Base-by-base conservation (phyloP, 2,797 vertebrate species). In the Xenops minutus region DNA sequence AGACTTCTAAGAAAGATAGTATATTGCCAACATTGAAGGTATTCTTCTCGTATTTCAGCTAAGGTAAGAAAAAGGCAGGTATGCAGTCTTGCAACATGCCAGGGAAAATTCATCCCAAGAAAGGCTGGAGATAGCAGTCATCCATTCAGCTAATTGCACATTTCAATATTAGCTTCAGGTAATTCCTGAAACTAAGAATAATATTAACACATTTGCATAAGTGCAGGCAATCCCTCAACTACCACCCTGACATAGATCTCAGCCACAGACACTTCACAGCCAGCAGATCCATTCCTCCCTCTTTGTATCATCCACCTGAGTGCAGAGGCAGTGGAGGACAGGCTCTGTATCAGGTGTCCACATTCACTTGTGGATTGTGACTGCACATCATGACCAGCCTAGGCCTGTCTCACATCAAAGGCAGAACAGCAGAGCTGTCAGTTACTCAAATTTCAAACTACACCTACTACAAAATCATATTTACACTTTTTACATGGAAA, bases 241-340 rank as follows among this genome's bases (percentile, higher is more conserved):
- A 23, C 51, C 66, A n/a, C 11, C 15, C 27, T 44, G 63, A 3
- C 27, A 37, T 0, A 17, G 51, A 21, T n/a, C 41, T 34, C 64
- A 68, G 6, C 18, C 52, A 24, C 44, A 69, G n/a, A 77, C 10
- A 58, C 27, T 39, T 12, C 52, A 15, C 26, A 54, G 68, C 20
- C 39, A 43, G 4, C 16, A 13, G 49, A 51, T 51, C 49, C 14
- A 34, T 20, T 19, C 37, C 62, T 32, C 32, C 21, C 4, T 52
- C 63, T 55, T 10, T 13, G 14, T 36, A 14, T 9, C 4, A 0
- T 2, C 21, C 26, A 4, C 6, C 8, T 2, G 36, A 48, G 5
- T 2, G 7, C 9, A 11, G 71, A 61, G 3, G 2, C 44, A 32
- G 52, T 3, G 5, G 24, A 0, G 24, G 30, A 5, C 3, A 1